Conservation (phyloP, 2,888 invertebrate genomes). For the Synergus itoensis region DNA sequence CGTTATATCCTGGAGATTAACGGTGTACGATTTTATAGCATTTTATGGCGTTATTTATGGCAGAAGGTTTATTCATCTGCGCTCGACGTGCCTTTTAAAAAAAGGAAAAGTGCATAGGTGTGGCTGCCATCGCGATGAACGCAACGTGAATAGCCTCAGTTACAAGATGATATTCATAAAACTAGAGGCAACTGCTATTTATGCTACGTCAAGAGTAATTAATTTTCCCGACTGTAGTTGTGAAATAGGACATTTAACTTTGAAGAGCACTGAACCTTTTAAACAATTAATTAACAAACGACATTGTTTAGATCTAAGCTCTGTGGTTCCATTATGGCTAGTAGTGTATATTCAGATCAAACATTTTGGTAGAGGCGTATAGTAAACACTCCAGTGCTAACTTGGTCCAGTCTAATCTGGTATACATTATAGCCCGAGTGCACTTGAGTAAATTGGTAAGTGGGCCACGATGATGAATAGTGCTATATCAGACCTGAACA, state of each 20-base stretch:
- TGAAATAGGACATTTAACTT: constrained; percentile 9
- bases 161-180: constrained; percentile 41
- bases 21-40: constrained; percentile 37
- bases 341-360: background rate
- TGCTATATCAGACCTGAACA: background rate
- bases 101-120: constrained; percentile 37
- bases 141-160: constrained; percentile 27
- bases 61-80: constrained; percentile 35
- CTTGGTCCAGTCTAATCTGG: constrained; percentile 1
- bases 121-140: constrained; percentile 39
- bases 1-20: constrained; percentile 35
- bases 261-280: constrained; percentile 14
- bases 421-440: background rate
- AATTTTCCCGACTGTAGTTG: constrained; percentile 7
- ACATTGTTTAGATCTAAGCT: background rate
- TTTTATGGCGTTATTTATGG: constrained; percentile 38
- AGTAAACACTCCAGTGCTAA: background rate
- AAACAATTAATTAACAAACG: constrained; percentile 7
- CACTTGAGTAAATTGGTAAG: background rate
- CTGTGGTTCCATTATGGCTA: background rate
- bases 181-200: constrained; percentile 37
- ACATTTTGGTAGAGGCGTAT: background rate
- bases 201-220: constrained; percentile 39
- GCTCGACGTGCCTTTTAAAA: constrained; percentile 24
- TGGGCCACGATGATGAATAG: background rate